Conservation (phyloP, 2,797 vertebrate species). For the Urosaurus nigricauda region DNA sequence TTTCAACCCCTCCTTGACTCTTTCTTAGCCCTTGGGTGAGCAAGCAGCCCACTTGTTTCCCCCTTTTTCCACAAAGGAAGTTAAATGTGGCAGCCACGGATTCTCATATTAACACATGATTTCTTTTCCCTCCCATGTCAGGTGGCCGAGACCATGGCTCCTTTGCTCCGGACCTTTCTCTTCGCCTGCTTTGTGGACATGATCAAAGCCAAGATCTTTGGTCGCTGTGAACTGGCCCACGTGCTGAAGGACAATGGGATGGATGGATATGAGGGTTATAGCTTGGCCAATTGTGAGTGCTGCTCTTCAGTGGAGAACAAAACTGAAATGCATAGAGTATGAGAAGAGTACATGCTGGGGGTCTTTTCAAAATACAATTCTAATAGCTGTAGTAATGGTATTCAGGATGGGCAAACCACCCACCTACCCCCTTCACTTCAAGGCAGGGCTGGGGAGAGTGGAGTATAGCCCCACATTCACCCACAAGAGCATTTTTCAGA, state of each 20-base stretch:
- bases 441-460: too few species aligned
- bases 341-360: background rate
- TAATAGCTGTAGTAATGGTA: too few species aligned
- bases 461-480: too few species aligned
- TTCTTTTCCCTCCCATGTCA: background rate
- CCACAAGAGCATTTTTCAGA: too few species aligned
- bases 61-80: background rate
- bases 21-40: background rate
- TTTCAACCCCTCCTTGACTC: background rate
- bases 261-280: conserved; percentile 66
- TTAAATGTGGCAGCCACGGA: background rate
- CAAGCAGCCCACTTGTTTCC: background rate
- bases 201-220: conserved; percentile 65
- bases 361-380: too few species aligned
- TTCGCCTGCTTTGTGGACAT: conserved; percentile 37
- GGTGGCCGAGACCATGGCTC: background rate
- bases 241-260: conserved; percentile 72
- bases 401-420: too few species aligned
- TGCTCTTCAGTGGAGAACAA: background rate
- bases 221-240: conserved; percentile 73
- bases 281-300: conserved; percentile 79
- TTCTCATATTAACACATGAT: background rate
- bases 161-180: conserved; percentile 22
- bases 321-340: background rate
- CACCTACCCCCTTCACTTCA: too few species aligned